phyloP scores from a whole-genome alignment of 2,797 vertebrate genomes.

The Lutjanus campechanus region DNA sequence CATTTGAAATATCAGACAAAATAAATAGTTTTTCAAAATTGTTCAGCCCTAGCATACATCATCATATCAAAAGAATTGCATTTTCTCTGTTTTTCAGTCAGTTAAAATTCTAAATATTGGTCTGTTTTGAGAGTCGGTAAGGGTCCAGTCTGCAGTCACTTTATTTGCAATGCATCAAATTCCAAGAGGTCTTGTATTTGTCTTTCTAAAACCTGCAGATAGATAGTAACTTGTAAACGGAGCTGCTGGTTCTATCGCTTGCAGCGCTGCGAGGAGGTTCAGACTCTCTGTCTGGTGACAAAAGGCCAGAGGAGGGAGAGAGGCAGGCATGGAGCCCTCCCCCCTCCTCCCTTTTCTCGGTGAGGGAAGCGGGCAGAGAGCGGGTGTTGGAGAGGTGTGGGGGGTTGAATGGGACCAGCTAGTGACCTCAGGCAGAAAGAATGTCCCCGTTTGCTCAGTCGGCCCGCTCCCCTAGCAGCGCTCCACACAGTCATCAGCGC shows the following conservation, averaged over 20 bases:
- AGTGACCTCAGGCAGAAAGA: constrained; percentile 96
- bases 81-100: not conserved
- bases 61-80: not conserved
- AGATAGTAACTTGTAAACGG: constrained; percentile 2
- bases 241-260: constrained; percentile 30
- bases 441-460: constrained; percentile 95
- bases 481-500: constrained; percentile 81
- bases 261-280: constrained; percentile 45
- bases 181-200: not conserved
- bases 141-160: not conserved
- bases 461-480: constrained; percentile 83
- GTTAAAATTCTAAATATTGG: not conserved
- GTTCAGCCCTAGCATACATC: not conserved
- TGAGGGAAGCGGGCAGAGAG: constrained; percentile 72
- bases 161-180: not conserved
- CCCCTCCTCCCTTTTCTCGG: constrained; percentile 78
- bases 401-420: constrained; percentile 93
- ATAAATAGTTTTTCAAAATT: too few relatives aligned
- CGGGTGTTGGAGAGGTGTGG: constrained; percentile 83
- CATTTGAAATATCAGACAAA: too few relatives aligned
- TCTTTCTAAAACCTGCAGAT: constrained; percentile 16
- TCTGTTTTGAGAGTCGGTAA: not conserved
- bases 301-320: constrained; percentile 80
- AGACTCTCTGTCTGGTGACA: constrained; percentile 82
- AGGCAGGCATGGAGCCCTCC: constrained; percentile 80